Conservation (phyloP, 2,797 vertebrate species). For the Parambassis ranga region DNA sequence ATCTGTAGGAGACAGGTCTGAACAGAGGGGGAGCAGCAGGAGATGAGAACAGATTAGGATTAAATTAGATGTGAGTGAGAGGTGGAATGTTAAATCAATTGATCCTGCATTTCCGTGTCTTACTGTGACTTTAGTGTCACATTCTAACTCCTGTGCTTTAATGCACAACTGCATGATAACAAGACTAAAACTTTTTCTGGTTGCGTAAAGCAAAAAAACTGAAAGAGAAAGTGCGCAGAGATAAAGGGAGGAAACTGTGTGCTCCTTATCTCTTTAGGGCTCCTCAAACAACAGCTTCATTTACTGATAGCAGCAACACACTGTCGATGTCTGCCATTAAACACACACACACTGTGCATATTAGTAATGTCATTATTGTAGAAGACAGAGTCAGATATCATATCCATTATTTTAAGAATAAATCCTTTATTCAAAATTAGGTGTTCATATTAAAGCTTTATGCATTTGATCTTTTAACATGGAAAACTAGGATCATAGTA, state of each 20-base stretch:
- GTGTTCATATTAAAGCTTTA: too few species aligned
- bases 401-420: too few species aligned
- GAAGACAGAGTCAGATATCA: too few species aligned
- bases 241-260: slow-evolving; percentile 5
- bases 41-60: slow-evolving; percentile 11
- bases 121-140: neutral
- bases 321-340: neutral
- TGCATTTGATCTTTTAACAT: too few species aligned
- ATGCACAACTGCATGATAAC: too few species aligned
- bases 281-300: slow-evolving; percentile 4
- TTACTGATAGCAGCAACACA: neutral
- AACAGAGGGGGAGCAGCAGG: slow-evolving; percentile 20
- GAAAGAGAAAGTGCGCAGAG: neutral
- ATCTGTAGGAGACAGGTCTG: neutral
- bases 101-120: neutral
- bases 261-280: slow-evolving; percentile 19
- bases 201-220: neutral
- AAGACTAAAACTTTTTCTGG: too few species aligned
- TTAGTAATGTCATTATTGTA: too few species aligned
- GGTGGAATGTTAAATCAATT: neutral
- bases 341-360: too few species aligned
- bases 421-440: too few species aligned
- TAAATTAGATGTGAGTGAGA: slow-evolving; percentile 5
- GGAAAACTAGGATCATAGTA: too few species aligned
- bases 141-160: neutral